Conservation (phyloP, 1,140 invertebrate species). For the Anthonomus grandis region DNA sequence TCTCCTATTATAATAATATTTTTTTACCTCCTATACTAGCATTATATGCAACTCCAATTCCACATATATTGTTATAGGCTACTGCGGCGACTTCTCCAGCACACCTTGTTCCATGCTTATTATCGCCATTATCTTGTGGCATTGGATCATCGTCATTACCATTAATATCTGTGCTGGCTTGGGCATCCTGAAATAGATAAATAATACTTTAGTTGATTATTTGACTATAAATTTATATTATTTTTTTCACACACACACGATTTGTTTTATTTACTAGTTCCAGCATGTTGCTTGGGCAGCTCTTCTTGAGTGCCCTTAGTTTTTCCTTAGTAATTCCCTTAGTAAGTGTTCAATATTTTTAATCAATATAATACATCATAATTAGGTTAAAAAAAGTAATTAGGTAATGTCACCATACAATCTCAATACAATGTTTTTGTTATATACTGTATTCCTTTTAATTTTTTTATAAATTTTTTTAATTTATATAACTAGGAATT, state of each 20-base stretch:
- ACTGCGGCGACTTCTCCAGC: slow-evolving; percentile 91
- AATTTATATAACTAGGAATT: too few species aligned
- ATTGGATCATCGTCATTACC: slow-evolving; percentile 94
- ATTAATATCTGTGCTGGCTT: slow-evolving; percentile 96
- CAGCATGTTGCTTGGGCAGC: too few species aligned
- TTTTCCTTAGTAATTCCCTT: too few species aligned
- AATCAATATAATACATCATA: too few species aligned
- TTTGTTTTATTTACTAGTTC: not conserved
- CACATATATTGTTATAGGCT: slow-evolving; percentile 90
- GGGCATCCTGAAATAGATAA: slow-evolving; percentile 66
- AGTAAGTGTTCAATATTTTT: too few species aligned
- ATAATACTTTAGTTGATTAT: not conserved
- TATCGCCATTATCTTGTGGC: slow-evolving; percentile 91
- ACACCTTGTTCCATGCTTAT: slow-evolving; percentile 90
- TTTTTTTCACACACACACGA: not conserved
- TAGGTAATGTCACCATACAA: too few species aligned
- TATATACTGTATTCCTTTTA: too few species aligned
- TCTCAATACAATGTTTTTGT: too few species aligned
- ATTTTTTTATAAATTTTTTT: too few species aligned
- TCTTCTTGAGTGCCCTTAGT: too few species aligned
- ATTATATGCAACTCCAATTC: slow-evolving; percentile 91
- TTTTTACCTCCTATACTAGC: slow-evolving; percentile 83
- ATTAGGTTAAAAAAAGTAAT: too few species aligned
- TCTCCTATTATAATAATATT: not conserved
- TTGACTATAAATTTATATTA: not conserved